A percentile compares a stretch with the other conserved stretches of the same genome.
These are phyloP conservation scores for Erebia aethiops DNA, from an alignment of 2,888 invertebrate genomes.

Conservation along the genomic window DNA sequence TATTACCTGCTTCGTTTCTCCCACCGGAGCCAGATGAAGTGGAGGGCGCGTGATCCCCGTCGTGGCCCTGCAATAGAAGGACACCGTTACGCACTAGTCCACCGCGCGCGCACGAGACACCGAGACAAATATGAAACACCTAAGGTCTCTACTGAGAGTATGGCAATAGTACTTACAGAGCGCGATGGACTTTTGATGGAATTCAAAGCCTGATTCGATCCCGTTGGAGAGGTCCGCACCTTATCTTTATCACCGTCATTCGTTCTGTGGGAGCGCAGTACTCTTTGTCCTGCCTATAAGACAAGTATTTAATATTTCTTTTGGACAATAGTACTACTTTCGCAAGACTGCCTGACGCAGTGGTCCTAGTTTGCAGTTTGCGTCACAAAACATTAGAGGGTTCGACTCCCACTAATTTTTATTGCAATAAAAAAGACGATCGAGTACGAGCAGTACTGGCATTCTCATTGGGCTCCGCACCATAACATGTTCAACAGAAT, in stretches of 20 bases:
- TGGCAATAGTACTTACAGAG: conserved; percentile 63
- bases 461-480: neutral
- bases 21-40: conserved; percentile 49
- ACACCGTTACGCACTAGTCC: conserved; percentile 15
- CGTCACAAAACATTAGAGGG: conserved; percentile 2
- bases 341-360: conserved; percentile 1
- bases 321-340: conserved; percentile 35
- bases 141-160: conserved; percentile 36
- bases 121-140: conserved; percentile 33
- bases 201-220: conserved; percentile 60
- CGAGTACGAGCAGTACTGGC: neutral
- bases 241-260: conserved; percentile 82
- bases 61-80: conserved; percentile 58
- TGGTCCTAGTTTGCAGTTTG: conserved; percentile 8
- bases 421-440: neutral
- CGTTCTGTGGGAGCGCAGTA: conserved; percentile 82
- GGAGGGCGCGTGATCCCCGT: conserved; percentile 56
- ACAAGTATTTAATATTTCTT: conserved; percentile 46
- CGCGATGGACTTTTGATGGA: conserved; percentile 77
- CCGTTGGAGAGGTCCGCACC: conserved; percentile 70
- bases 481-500: neutral
- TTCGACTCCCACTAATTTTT: conserved; percentile 9
- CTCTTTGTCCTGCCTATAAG: conserved; percentile 76
- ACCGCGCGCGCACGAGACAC: conserved; percentile 23
- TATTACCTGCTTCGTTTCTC: conserved; percentile 56